phyloP scores from a whole-genome alignment of 2,113 vertebrate species.

The Martes martes region DNA sequence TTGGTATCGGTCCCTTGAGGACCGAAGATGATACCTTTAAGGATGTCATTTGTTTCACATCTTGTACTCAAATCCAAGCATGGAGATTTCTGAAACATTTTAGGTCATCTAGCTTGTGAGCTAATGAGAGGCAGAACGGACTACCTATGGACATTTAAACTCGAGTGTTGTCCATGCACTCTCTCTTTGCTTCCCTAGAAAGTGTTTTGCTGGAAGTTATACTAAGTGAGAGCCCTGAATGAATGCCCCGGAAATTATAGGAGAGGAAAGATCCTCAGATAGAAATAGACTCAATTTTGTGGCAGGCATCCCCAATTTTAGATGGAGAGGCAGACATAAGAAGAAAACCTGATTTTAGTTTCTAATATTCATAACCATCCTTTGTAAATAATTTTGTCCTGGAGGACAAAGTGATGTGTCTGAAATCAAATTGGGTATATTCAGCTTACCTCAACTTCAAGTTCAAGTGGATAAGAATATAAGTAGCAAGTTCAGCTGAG shows the following conservation, averaged over 20 bases:
- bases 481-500: slow-evolving; percentile 21
- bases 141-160: neutral
- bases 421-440: neutral
- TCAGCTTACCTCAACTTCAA: slow-evolving; percentile 22
- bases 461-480: slow-evolving; percentile 11
- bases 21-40: neutral
- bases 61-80: neutral
- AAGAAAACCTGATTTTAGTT: slow-evolving; percentile 12
- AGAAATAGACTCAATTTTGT: neutral
- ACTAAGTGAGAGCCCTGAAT: neutral
- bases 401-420: neutral
- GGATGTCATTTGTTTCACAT: neutral
- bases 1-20: neutral
- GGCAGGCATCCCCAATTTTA: neutral
- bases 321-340: neutral
- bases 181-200: neutral
- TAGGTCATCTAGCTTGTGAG: neutral
- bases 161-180: neutral
- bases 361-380: neutral
- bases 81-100: neutral
- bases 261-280: neutral
- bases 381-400: neutral
- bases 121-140: neutral
- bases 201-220: neutral
- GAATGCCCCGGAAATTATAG: neutral